phyloP scores from a whole-genome alignment of 2,888 invertebrate species.

The Stenodema calcarata region DNA sequence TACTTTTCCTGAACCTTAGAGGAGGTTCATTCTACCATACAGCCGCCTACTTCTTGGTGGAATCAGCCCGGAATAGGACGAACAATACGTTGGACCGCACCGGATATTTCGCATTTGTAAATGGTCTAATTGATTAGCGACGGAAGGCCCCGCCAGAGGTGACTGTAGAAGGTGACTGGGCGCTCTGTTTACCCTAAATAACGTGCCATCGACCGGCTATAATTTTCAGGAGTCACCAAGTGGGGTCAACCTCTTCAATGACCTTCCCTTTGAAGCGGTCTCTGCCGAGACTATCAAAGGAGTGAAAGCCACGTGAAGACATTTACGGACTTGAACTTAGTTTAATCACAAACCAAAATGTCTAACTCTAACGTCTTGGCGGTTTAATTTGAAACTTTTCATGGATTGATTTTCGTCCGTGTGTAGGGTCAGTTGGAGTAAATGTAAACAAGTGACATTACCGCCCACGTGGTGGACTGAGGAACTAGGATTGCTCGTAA shows the following conservation, averaged over 20 bases:
- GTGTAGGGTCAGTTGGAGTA: too few species aligned
- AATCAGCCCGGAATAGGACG: neutral
- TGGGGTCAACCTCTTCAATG: neutral
- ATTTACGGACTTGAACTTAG: too few species aligned
- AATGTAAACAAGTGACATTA: too few species aligned
- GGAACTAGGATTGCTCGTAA: too few species aligned
- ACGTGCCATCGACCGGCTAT: neutral
- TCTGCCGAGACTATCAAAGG: neutral
- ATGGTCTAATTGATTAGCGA: neutral
- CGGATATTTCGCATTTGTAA: slow-evolving; percentile 22
- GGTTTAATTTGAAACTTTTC: too few species aligned
- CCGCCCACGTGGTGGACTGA: too few species aligned
- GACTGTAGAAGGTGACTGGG: neutral
- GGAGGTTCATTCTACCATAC: too few species aligned
- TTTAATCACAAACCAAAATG: too few species aligned
- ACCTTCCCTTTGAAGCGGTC: neutral
- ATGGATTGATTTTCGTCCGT: too few species aligned
- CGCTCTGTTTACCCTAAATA: slow-evolving; percentile 4
- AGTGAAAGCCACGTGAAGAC: too few species aligned
- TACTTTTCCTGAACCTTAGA: too few species aligned
- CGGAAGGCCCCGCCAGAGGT: neutral
- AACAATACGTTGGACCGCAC: neutral
- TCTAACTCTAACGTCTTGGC: too few species aligned
- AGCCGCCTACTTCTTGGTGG: neutral
- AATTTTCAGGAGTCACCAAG: neutral